Evolutionary conservation across 1,140 invertebrate genomes (phyloP).

Genomic region (Meloidogyne chitwoodi): DNA sequence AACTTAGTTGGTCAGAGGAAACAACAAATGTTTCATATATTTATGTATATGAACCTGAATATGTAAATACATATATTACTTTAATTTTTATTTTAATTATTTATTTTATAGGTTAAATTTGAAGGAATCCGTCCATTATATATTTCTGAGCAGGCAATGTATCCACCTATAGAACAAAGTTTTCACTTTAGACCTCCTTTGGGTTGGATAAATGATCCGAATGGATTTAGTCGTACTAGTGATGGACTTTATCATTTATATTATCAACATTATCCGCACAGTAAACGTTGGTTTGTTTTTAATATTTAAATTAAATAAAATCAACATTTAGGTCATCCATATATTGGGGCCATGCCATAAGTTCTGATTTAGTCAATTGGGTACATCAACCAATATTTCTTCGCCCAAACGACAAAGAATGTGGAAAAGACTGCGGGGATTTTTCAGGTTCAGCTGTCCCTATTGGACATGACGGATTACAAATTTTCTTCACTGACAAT

Average conservation of each 20-base stretch:
- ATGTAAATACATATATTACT: too few relatives aligned
- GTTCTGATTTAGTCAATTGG: conserved; percentile 3
- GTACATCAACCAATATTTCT: conserved; percentile 13
- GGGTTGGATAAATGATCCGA: conserved; percentile 19
- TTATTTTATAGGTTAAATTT: not conserved
- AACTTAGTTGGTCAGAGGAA: not conserved
- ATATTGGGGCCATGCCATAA: conserved; percentile 11
- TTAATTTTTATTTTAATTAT: too few relatives aligned
- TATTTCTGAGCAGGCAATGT: not conserved
- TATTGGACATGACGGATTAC: not conserved
- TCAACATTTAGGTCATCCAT: not conserved
- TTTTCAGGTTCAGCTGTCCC: conserved; percentile 6
- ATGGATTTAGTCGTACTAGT: conserved; percentile 8
- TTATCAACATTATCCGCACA: conserved; percentile 17
- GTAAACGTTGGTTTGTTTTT: not conserved
- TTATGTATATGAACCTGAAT: conserved; percentile 17
- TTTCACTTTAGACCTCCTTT: conserved; percentile 14
- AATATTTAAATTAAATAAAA: not conserved
- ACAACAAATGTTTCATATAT: conserved; percentile 8
- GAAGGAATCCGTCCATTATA: conserved; percentile 1
- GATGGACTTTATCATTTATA: conserved; percentile 9
- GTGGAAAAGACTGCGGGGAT: not conserved
- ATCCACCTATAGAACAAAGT: not conserved
- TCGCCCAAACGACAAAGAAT: not conserved
- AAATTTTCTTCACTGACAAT: conserved; percentile 11